These are phyloP conservation scores for Dendroctonus ponderosae DNA, from an alignment of 1,140 invertebrate genomes.

Conservation along the genomic window DNA sequence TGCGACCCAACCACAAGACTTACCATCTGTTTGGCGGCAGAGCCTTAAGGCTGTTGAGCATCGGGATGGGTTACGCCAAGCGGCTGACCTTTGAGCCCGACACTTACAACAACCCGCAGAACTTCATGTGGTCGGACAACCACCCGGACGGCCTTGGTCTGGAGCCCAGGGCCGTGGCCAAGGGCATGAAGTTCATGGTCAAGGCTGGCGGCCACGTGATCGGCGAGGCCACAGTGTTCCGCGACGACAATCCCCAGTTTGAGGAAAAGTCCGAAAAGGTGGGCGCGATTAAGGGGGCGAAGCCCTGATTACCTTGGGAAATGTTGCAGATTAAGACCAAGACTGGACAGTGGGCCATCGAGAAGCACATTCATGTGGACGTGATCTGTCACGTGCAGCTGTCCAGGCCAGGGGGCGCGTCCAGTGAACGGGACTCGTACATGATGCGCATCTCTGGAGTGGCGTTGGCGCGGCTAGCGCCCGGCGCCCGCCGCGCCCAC, in stretches of 20 bases:
- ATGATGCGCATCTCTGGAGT: constrained; percentile 65
- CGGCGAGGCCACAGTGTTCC: constrained; percentile 63
- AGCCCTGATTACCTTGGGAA: not conserved
- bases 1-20: constrained; percentile 62
- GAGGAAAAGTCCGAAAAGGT: constrained; percentile 62
- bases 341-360: constrained; percentile 54
- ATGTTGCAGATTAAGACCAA: constrained; percentile 34
- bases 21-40: constrained; percentile 65
- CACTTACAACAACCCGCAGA: constrained; percentile 62
- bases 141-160: constrained; percentile 71
- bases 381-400: constrained; percentile 64
- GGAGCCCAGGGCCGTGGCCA: constrained; percentile 63
- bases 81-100: constrained; percentile 71
- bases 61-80: constrained; percentile 76
- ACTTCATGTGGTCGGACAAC: constrained; percentile 79
- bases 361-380: constrained; percentile 65
- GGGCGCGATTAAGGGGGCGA: constrained; percentile 19
- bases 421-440: constrained; percentile 58
- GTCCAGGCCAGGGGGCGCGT: constrained; percentile 57
- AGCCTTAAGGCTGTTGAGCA: constrained; percentile 61
- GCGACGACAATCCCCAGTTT: constrained; percentile 62
- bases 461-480: constrained; percentile 61
- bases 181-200: constrained; percentile 65
- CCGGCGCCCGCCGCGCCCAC: constrained; percentile 53
- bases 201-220: constrained; percentile 58